Evolutionary conservation across 2,888 invertebrate genomes (phyloP).

Genomic region (Harpagoxenus sublaevis): DNA sequence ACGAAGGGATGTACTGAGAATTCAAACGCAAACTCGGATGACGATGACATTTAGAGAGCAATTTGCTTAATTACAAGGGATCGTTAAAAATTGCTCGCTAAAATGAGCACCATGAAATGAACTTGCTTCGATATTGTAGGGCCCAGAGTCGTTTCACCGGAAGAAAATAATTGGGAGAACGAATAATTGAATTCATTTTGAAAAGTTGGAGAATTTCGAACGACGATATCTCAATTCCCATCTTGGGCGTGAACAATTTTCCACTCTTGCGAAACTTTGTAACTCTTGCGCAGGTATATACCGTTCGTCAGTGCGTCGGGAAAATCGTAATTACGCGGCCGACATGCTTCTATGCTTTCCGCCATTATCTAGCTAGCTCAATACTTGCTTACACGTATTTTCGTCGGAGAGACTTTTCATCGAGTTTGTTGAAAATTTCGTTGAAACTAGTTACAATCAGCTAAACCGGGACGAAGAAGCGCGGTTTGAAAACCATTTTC

Average conservation of each 20-base stretch:
- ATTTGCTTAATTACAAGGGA: conserved; percentile 64
- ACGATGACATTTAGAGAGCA: neutral
- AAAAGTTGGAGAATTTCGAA: conserved; percentile 18
- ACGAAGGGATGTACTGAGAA: neutral
- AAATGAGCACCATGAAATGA: conserved; percentile 40
- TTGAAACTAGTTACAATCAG: conserved; percentile 21
- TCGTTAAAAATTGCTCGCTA: conserved; percentile 66
- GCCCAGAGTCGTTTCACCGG: conserved; percentile 48
- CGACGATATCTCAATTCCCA: conserved; percentile 1
- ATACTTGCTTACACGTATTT: conserved; percentile 24
- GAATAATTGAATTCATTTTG: conserved; percentile 53
- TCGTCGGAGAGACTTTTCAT: conserved; percentile 11
- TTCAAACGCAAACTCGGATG: neutral
- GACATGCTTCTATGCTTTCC: neutral
- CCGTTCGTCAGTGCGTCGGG: neutral
- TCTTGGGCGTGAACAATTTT: conserved; percentile 16
- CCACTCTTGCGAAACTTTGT: conserved; percentile 1
- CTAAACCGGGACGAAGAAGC: neutral
- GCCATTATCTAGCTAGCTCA: neutral
- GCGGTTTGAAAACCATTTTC: conserved; percentile 58
- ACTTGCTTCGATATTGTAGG: conserved; percentile 27
- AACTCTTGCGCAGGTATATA: neutral
- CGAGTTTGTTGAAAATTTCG: conserved; percentile 24
- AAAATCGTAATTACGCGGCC: conserved; percentile 19
- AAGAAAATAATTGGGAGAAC: conserved; percentile 75